Conservation (phyloP, 1,140 invertebrate species). For the Heliconius hermathena region DNA sequence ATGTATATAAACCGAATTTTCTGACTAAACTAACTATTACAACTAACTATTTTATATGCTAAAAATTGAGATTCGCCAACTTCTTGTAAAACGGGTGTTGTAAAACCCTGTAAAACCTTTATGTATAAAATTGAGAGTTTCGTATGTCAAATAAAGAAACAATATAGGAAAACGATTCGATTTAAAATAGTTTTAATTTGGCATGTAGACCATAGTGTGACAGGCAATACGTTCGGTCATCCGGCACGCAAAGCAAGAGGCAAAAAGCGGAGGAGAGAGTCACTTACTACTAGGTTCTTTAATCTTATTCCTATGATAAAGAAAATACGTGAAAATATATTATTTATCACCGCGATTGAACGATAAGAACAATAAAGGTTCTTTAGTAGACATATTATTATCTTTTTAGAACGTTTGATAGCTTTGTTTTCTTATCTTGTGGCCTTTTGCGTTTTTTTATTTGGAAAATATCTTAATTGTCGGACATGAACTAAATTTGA, state of each 20-base stretch:
- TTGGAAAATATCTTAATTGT: neutral
- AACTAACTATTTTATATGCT: neutral
- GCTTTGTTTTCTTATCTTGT: neutral
- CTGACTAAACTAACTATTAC: no score
- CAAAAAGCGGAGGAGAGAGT: no score
- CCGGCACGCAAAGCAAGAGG: no score
- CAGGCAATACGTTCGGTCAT: no score
- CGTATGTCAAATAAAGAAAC: no score
- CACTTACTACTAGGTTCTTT: no score
- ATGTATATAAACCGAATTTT: neutral
- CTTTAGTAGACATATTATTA: neutral
- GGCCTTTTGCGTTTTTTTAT: neutral
- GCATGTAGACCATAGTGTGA: no score
- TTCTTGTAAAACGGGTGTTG: neutral
- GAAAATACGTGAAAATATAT: neutral
- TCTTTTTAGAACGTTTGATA: slow-evolving; percentile 5
- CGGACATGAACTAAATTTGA: neutral
- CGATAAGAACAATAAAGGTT: neutral
- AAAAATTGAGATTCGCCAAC: neutral
- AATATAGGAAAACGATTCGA: no score
- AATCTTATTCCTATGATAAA: no score
- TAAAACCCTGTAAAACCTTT: no score
- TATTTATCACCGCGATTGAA: neutral
- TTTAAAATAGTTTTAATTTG: no score
- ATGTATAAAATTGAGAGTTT: neutral